Evolutionary conservation across 2,888 invertebrate genomes (phyloP), one percentile per base, ranked within the genome.

Genomic region (Athetis lepigone): DNA sequence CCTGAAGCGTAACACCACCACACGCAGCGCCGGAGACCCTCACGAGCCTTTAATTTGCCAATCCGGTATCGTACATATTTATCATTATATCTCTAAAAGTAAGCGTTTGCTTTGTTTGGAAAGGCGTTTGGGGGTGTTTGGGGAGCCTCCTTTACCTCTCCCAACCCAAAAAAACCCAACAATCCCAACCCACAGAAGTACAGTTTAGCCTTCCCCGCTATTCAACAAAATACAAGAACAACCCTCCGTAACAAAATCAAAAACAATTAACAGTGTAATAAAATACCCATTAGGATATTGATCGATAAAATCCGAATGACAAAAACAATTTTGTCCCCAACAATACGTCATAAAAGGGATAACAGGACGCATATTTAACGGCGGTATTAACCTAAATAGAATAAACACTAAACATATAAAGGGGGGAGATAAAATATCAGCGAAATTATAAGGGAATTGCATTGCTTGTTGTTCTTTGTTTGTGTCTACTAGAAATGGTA

Each of bases 331-430:
- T 54, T 51, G 54, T 65, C 43, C 58, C 33, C 49, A 36, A 65
- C 54, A 51, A 65, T 76, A 64, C 54, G 45, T 69, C 66, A 67
- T 68, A 62, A 67, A 55, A 68, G 60, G 70, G 46, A 79, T 68
- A 37, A 72, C 58, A 59, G 49, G 45, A 47, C 54, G 79, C 66
- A 79, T 71, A 69, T 58, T 58, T 76, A 71, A 76, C 54, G 45
- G 45, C 69, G 19, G 21, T 45, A 73, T 81, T 79, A 73, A 79
- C 82, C 77, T 78, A 80, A 61, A 80, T 66, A 43, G 36, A 49
- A 42, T 47, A 56, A 43, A 68, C 70, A 45, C 39, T 50, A 57
- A 50, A 62, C 8, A 50, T 40, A 29, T 47, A 43, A 37, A 54
- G 60, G 2, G 29, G 70, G 54, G 23, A 27, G 8, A 40, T 36